Percentiles rank a stretch among this genome's conserved stretches.
Evolutionary conservation across 2,888 invertebrate species (phyloP).

Genomic region (Notodonta ziczac): DNA sequence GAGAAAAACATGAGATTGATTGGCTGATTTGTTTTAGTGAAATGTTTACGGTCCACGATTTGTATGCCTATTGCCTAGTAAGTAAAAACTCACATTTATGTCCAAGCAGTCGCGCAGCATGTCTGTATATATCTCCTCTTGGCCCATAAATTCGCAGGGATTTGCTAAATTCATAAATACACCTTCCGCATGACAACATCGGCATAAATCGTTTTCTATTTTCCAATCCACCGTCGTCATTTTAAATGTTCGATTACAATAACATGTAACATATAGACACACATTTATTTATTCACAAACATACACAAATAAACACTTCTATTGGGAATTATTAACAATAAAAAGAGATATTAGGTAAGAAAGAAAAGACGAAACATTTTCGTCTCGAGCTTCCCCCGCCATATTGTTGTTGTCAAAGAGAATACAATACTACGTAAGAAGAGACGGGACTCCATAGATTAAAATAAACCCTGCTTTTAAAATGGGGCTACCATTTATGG

Average conservation of each 20-base stretch:
- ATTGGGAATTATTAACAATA: background rate
- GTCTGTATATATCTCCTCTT: slow-evolving; percentile 55
- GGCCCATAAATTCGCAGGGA: slow-evolving; percentile 37
- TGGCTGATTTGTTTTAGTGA: too few relatives aligned
- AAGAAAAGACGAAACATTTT: too few relatives aligned
- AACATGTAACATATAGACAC: background rate
- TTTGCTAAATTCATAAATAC: slow-evolving; percentile 57
- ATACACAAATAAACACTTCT: background rate
- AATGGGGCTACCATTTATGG: too few relatives aligned
- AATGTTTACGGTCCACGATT: too few relatives aligned
- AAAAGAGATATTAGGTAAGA: background rate
- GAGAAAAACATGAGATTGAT: too few relatives aligned
- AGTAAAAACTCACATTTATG: slow-evolving; percentile 55
- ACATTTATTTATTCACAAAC: background rate
- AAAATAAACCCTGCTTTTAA: too few relatives aligned
- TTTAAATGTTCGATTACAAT: slow-evolving; percentile 29
- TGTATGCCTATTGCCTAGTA: background rate
- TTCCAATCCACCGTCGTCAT: slow-evolving; percentile 59
- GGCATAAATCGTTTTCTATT: slow-evolving; percentile 63
- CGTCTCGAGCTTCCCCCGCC: too few relatives aligned
- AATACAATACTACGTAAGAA: too few relatives aligned
- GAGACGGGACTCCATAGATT: too few relatives aligned
- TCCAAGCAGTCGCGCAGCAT: slow-evolving; percentile 61
- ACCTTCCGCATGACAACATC: slow-evolving; percentile 72
- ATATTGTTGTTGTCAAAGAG: too few relatives aligned